Percentiles rank a stretch among this genome's conserved stretches.
phyloP scores from a whole-genome alignment of 2,797 vertebrate genomes.

The Coranthus polyacanthus region DNA sequence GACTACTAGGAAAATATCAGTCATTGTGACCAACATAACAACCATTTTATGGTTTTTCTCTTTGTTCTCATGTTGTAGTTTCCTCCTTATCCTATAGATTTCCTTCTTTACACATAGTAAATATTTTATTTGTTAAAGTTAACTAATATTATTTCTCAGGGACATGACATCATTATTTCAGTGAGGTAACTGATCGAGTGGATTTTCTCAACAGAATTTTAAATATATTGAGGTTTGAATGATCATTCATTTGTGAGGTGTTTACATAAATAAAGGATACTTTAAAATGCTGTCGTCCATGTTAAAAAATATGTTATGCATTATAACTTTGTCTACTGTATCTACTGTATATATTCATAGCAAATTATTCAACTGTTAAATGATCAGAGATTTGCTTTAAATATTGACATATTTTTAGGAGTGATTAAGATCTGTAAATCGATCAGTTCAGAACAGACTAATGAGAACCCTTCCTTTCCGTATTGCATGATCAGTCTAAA shows the following conservation, averaged over 20 bases:
- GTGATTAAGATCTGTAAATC: slow-evolving; percentile 20
- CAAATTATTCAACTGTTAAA: slow-evolving; percentile 30
- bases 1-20: slow-evolving; percentile 62
- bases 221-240: slow-evolving; percentile 43
- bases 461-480: slow-evolving; percentile 10
- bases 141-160: slow-evolving; percentile 28
- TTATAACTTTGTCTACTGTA: no score
- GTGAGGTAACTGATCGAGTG: slow-evolving; percentile 56
- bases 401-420: neutral
- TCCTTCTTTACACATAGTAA: slow-evolving; percentile 14
- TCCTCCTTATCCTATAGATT: slow-evolving; percentile 13
- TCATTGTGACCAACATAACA: slow-evolving; percentile 74
- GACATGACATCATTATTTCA: slow-evolving; percentile 42
- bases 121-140: slow-evolving; percentile 32
- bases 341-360: slow-evolving; percentile 29
- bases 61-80: slow-evolving; percentile 24
- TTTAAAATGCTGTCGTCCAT: slow-evolving; percentile 35
- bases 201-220: slow-evolving; percentile 35
- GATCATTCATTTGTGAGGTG: no score
- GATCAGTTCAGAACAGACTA: slow-evolving; percentile 22
- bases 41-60: slow-evolving; percentile 72
- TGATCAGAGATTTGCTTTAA: slow-evolving; percentile 14
- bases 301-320: no score
- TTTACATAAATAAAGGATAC: slow-evolving; percentile 20
- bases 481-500: slow-evolving; percentile 13